phyloP scores from a whole-genome alignment of 2,888 invertebrate genomes.

The Halictus quadricinctus region DNA sequence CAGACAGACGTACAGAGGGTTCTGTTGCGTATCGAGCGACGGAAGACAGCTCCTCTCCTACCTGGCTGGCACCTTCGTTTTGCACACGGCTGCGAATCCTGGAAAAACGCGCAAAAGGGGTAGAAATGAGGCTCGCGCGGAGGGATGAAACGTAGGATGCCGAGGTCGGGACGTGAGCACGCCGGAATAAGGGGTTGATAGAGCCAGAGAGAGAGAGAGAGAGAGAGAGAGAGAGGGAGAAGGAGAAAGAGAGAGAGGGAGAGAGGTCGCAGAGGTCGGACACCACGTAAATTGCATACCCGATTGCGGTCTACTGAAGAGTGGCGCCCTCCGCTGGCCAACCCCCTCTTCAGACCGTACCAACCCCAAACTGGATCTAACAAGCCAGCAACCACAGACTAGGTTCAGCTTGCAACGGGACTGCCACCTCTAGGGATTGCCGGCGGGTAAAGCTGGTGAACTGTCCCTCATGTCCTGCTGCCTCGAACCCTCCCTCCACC shows the following conservation, averaged over 20 bases:
- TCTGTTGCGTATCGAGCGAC: constrained; percentile 12
- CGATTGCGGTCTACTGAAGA: constrained; percentile 78
- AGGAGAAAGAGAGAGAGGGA: neutral
- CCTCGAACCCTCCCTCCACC: constrained; percentile 58
- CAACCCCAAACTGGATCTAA: constrained; percentile 76
- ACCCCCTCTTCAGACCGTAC: constrained; percentile 55
- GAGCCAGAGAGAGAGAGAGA: constrained; percentile 12
- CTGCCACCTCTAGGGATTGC: constrained; percentile 72
- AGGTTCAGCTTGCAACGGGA: constrained; percentile 73
- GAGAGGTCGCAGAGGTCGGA: constrained; percentile 71
- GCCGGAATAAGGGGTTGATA: constrained; percentile 51
- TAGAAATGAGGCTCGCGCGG: constrained; percentile 18
- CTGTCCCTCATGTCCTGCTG: constrained; percentile 66
- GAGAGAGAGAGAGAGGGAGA: neutral
- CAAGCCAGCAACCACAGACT: constrained; percentile 77
- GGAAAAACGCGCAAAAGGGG: constrained; percentile 36
- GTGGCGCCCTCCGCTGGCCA: constrained; percentile 65
- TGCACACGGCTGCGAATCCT: constrained; percentile 59
- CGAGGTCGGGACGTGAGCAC: constrained; percentile 41
- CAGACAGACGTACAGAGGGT: neutral
- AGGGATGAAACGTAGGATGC: constrained; percentile 26
- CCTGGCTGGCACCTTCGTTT: constrained; percentile 48
- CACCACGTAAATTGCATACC: constrained; percentile 79
- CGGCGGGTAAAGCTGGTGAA: constrained; percentile 64
- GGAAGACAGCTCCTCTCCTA: constrained; percentile 1